Percentiles rank a stretch among this genome's conserved stretches.
Conservation (phyloP, 2,888 invertebrate species). For the Bedellia somnulentella region DNA sequence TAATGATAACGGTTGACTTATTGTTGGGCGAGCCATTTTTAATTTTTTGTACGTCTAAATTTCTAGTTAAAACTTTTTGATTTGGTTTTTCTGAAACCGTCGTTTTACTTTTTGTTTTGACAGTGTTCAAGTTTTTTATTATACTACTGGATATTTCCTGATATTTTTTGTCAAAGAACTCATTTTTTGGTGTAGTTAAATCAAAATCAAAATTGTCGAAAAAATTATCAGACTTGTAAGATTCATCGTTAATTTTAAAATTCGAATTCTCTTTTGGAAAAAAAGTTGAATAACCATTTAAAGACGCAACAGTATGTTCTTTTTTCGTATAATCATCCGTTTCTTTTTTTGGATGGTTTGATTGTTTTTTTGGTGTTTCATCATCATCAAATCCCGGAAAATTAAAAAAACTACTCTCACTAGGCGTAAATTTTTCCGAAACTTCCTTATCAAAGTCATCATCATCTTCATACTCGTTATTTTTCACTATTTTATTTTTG, state of each 20-base stretch:
- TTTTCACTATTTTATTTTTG: slow-evolving; percentile 14
- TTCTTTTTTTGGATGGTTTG: slow-evolving; percentile 16
- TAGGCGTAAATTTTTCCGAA: slow-evolving; percentile 51
- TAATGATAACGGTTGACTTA: slow-evolving; percentile 48
- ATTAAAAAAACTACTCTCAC: slow-evolving; percentile 49
- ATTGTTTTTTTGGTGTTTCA: background rate
- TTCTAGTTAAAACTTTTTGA: slow-evolving; percentile 28
- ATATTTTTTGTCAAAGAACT: slow-evolving; percentile 55
- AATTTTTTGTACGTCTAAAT: slow-evolving; percentile 38
- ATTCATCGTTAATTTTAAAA: slow-evolving; percentile 24
- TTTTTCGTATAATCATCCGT: slow-evolving; percentile 29
- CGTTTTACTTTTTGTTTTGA: slow-evolving; percentile 19
- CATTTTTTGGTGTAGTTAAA: slow-evolving; percentile 56
- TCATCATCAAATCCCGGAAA: slow-evolving; percentile 43
- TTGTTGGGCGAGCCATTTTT: slow-evolving; percentile 47
- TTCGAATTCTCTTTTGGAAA: slow-evolving; percentile 26
- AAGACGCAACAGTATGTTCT: slow-evolving; percentile 27
- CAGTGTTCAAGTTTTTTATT: slow-evolving; percentile 43
- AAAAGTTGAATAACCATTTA: slow-evolving; percentile 29
- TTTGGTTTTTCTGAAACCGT: slow-evolving; percentile 23
- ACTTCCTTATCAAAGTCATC: slow-evolving; percentile 39
- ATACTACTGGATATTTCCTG: slow-evolving; percentile 55
- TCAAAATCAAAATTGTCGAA: slow-evolving; percentile 34
- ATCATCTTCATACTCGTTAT: slow-evolving; percentile 23
- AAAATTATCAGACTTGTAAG: slow-evolving; percentile 34